Evolutionary conservation across 2,888 invertebrate genomes (phyloP), one percentile per base, ranked within the genome.

Genomic region (Camponotus fellah): DNA sequence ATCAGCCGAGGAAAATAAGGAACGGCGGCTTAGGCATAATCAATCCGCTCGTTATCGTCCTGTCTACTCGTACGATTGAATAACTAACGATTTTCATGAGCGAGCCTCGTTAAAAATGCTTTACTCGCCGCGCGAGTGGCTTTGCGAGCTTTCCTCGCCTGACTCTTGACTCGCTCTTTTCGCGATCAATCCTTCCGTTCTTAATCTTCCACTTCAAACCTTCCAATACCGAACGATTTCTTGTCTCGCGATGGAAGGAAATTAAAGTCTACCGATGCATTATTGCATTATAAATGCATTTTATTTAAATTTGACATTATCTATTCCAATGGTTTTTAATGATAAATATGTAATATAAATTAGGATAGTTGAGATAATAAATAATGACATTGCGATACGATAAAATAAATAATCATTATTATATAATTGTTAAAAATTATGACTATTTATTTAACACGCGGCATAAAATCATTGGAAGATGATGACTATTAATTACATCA

Each of bases 41-140:
- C 91, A 91, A 91, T 90, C 89, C 88, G 88, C 92, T 91, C 91
- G 91, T 91, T 91, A 92, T 77, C 88, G 85, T 66, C 60, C 53
- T 75, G 66, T 56, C 64, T 83, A 85, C 77, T 77, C 74, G 85
- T 75, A 84, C 88, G 91, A 91, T 91, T 89, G 91, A 91, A 89
- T 91, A 91, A 91, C 91, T 88, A 91, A 92, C 89, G 90, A 88
- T 91, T 90, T 89, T 91, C 86, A 81, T 88, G 90, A 46, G 71
- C 87, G 88, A 88, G 88, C 88, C 91, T 92, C 91, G 91, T 92
- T 92, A 91, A 92, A 92, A 92, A 92, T 91, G 89, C 92, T 86
- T 91, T 88, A 17, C 85, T 82, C 86, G 62, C 49, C 53, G 66
- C 88, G 81, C 80, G 85, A 83, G 82, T 86, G 77, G 83, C 43